Conservation (phyloP, 2,797 vertebrate genomes). For the Benthosema pterotum region DNA sequence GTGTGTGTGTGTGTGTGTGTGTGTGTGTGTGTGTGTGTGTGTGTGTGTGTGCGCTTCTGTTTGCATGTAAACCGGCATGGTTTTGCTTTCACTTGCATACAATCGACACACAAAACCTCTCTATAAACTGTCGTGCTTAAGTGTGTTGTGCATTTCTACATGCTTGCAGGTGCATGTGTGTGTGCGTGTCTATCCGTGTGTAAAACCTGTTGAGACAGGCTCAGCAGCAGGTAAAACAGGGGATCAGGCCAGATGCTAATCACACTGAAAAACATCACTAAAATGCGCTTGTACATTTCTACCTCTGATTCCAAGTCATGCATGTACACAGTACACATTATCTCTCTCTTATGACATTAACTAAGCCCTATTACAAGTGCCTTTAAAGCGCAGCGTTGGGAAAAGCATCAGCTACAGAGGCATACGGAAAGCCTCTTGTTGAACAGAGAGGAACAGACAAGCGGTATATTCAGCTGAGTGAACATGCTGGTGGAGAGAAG, state of each 20-base stretch:
- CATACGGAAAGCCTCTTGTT: conserved; percentile 7
- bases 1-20: conserved; percentile 26
- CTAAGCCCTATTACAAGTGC: conserved; percentile 7
- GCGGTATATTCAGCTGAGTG: conserved; percentile 17
- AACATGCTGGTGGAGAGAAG: conserved; percentile 8
- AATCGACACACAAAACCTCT: not conserved
- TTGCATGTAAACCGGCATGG: not conserved
- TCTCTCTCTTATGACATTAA: not conserved
- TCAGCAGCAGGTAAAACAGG: conserved; percentile 57
- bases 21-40: conserved; percentile 22
- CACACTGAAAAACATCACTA: conserved; percentile 15
- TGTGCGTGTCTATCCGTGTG: conserved; percentile 3
- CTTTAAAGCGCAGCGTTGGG: not conserved
- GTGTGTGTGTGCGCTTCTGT: conserved; percentile 7
- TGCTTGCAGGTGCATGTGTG: not conserved
- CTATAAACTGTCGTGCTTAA: not conserved
- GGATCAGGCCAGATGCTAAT: conserved; percentile 38
- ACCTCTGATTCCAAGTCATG: conserved; percentile 11
- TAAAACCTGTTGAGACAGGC: conserved; percentile 69
- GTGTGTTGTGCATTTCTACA: conserved; percentile 1
- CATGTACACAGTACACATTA: conserved; percentile 1
- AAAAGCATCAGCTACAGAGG: not conserved
- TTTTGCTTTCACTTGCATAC: not conserved
- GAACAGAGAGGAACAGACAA: conserved; percentile 30
- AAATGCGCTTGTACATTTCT: conserved; percentile 13